Base-by-base conservation (phyloP, 2,113 vertebrate species). In the Protobothrops mucrosquamatus region DNA sequence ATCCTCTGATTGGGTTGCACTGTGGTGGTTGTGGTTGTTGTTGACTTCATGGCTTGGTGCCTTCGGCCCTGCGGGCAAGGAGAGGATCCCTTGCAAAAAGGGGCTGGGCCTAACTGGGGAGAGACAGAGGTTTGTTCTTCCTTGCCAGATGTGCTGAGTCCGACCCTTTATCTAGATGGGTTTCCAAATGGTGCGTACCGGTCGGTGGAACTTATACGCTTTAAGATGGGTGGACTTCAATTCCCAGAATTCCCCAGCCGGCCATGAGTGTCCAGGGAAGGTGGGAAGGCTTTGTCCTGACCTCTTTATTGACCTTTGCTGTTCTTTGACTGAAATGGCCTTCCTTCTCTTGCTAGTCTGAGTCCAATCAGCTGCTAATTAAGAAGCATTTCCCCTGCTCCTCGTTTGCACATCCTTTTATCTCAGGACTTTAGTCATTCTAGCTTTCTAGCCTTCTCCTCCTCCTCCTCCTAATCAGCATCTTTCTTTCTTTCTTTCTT, bases 331-430 rank as follows among this genome's bases (percentile, higher is more conserved):
- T 92, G 87, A 90, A 90, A 90, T 81, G 89, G 93, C 57, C 69
- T 94, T 90, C 20, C 23, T 29, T 43, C 93, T 92, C 59, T 51
- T 92, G 48, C 64, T 34, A 74, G 24, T 92, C 81, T 57, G 90
- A 90, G 85, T 85, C 91, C 69, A 94, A 87, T 92, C 88, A 93
- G 48, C 86, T 92, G 88, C 91, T 90, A 94, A 90, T 92, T 94
- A 94, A 74, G 48, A 59, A 94, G 91, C 93, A 87, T 87, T 94
- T 86, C 91, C 56, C 51, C 57, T 74, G 56, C 54, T 86, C 26
- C 81, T 94, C 88, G 56, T 89, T 89, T 86, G 74, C 91, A 86
- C 88, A 92, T 90, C 34, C 57, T 87, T 85, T 93, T 86, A 61
- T 93, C 69, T 52, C 6, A 34, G 88, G 91, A 69, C 81, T 69